These are phyloP conservation scores for Anolis carolinensis DNA, from an alignment of 2,113 vertebrate species.

Conservation along the genomic window DNA sequence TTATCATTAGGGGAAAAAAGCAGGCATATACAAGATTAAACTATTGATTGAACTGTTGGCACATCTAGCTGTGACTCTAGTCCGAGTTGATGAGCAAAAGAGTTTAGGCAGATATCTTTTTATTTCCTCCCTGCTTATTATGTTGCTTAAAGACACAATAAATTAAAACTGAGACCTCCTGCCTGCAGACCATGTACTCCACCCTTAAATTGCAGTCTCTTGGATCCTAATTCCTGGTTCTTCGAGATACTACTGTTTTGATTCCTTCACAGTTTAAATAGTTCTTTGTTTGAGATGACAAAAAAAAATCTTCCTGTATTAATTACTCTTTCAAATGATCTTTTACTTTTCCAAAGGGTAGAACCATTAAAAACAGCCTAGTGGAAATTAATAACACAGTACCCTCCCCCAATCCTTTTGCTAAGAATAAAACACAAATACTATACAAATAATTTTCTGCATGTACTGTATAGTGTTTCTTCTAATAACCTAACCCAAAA, in stretches of 20 bases:
- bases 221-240: neutral
- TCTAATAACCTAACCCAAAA: no score
- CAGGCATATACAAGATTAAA: no score
- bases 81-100: neutral
- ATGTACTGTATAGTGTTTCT: no score
- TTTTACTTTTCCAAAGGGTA: neutral
- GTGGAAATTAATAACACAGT: no score
- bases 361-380: no score
- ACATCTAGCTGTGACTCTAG: neutral
- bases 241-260: neutral
- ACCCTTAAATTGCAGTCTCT: neutral
- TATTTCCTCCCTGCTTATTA: neutral
- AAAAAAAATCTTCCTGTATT: neutral
- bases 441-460: no score
- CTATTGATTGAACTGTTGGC: no score
- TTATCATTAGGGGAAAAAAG: no score
- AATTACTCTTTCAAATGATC: neutral
- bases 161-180: neutral
- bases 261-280: neutral
- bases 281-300: neutral
- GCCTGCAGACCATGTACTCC: neutral
- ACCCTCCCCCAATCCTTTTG: no score
- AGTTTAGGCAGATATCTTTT: neutral
- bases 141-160: no score
- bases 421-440: no score